Base-by-base conservation (phyloP, 2,113 vertebrate genomes). In the Chlorodrepanis virens region DNA sequence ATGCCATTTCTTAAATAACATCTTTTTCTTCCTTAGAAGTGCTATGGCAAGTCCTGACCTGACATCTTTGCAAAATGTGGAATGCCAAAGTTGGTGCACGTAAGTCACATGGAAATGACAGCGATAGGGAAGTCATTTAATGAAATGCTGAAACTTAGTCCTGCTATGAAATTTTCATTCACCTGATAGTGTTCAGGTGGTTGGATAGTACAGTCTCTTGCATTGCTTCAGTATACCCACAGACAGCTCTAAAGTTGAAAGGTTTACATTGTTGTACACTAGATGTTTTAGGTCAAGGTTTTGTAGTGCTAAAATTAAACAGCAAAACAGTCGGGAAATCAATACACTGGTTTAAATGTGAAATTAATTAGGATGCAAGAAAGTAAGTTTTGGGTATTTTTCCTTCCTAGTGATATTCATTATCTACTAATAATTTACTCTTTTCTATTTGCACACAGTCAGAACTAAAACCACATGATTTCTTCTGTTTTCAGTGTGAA, bases 21-120 rank as follows among this genome's bases (percentile, higher is more conserved):
- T 25, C 5, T 50, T 76, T 83, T 78, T 57, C 53, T 42, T 79
- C 45, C 59, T 80, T 69, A 52, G 53, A 80, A 86, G 53, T 37
- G n/a, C 21, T 42, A 24, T 56, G 75, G 85, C 27, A 92, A 70
- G 78, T 89, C 60, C 54, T 59, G 33, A 81, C 31, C 60, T 2
- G 8, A 53, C 0, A 1, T 44, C 84, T 89, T 68, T 64, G 53
- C 39, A 71, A 85, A 87, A 77, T 0, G 0, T 20, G 6, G 28
- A 68, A 49, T 39, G 71, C 50, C 86, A 70, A 78, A 88, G 23
- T 50, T 65, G 28, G 14, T 65, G 53, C 6, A 12, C 2, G 0
- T 45, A 81, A 82, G 70, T 76, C 61, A 68, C 29, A 40, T n/a
- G 44, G 64, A 61, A 72, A 83, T 77, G 80, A 71, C 72, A 82